phyloP scores from a whole-genome alignment of 2,888 invertebrate genomes.

The Monoplex corrugatus region DNA sequence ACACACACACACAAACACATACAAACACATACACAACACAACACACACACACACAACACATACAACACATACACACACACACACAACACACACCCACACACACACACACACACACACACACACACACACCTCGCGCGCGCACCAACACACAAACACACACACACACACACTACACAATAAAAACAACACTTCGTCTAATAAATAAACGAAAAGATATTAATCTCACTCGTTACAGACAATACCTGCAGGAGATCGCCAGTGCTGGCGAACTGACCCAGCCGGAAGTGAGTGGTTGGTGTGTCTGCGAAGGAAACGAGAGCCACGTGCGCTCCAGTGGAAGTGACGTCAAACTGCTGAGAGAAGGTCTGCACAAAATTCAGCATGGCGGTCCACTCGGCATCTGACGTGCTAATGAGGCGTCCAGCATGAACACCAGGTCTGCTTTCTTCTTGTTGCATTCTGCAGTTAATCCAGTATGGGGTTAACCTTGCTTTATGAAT shows the following conservation, averaged over 20 bases:
- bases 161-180: too few species aligned
- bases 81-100: background rate
- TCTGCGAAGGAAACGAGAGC: conserved; percentile 48
- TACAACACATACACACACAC: background rate
- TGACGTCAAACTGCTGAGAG: conserved; percentile 48
- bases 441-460: conserved; percentile 52
- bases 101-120: conserved; percentile 12
- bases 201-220: too few species aligned
- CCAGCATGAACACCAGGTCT: conserved; percentile 55
- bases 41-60: too few species aligned
- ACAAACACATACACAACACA: background rate
- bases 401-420: conserved; percentile 13
- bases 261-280: conserved; percentile 25
- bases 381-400: conserved; percentile 48
- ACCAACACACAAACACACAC: too few species aligned
- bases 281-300: conserved; percentile 34
- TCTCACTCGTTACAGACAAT: too few species aligned
- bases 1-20: background rate
- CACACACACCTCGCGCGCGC: background rate
- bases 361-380: conserved; percentile 47
- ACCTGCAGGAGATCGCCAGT: conserved; percentile 31
- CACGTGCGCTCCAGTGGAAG: conserved; percentile 37
- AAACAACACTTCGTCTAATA: too few species aligned
- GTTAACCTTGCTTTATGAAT: too few species aligned
- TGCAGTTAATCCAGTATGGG: too few species aligned